These are phyloP conservation scores for Polyodon spathula DNA, from an alignment of 2,113 vertebrate genomes.

Conservation along the genomic window DNA sequence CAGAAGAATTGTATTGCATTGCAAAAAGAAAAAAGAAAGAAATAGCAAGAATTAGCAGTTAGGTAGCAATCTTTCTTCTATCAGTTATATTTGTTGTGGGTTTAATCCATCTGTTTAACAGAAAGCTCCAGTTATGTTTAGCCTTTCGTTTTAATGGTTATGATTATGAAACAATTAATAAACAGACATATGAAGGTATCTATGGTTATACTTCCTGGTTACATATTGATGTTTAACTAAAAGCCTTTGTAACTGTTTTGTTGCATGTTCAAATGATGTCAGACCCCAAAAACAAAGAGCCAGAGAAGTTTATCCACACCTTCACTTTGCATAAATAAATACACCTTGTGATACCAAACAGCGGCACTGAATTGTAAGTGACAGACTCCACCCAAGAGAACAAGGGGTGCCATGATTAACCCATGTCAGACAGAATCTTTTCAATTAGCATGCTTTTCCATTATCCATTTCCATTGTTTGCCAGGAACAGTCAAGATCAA, in stretches of 20 bases:
- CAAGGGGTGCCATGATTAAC: conserved; percentile 23
- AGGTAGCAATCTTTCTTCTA: no score
- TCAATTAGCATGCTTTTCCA: neutral
- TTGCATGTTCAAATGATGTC: conserved; percentile 3
- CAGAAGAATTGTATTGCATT: no score
- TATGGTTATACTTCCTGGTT: conserved; percentile 21
- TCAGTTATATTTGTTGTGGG: no score
- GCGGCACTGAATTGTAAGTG: conserved; percentile 24
- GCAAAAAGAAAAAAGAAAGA: no score
- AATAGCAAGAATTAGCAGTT: no score
- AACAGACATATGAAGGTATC: conserved; percentile 26
- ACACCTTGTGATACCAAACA: conserved; percentile 30
- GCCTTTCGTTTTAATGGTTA: conserved; percentile 12
- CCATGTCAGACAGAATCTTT: conserved; percentile 21
- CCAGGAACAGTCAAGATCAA: neutral
- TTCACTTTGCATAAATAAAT: conserved; percentile 35
- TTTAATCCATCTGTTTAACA: neutral
- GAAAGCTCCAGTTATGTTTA: neutral
- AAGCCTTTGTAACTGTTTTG: conserved; percentile 28
- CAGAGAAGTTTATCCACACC: conserved; percentile 4
- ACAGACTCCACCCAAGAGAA: conserved; percentile 20
- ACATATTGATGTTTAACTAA: conserved; percentile 35
- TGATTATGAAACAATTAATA: conserved; percentile 35
- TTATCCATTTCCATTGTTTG: neutral
- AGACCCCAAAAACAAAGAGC: conserved; percentile 5